Percentiles rank a stretch among this genome's conserved stretches.
Conservation (phyloP, 2,888 invertebrate genomes). For the Drosophila nr. medialis region DNA sequence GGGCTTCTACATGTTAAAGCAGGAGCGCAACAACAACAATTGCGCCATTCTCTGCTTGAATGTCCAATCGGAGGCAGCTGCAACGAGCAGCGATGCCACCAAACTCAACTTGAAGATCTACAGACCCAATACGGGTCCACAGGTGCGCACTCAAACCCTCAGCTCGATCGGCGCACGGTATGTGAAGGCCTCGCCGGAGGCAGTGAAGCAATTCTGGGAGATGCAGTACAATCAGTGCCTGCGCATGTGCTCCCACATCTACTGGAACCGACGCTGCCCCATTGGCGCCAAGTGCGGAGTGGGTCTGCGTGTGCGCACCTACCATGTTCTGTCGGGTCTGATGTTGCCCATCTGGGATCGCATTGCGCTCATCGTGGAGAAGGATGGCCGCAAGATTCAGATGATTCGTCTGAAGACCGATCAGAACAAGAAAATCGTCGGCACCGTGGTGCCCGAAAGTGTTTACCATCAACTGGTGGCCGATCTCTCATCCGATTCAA, state of each 20-base stretch:
- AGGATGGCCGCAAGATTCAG: slow-evolving; percentile 95
- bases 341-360: slow-evolving; percentile 98
- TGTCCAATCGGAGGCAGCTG: neutral
- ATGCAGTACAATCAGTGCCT: slow-evolving; percentile 94
- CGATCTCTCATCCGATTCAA: slow-evolving; percentile 91
- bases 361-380: slow-evolving; percentile 94
- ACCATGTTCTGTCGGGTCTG: slow-evolving; percentile 97
- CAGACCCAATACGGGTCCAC: slow-evolving; percentile 96
- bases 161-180: slow-evolving; percentile 96
- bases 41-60: slow-evolving; percentile 89
- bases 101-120: slow-evolving; percentile 88
- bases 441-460: slow-evolving; percentile 95
- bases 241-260: slow-evolving; percentile 95
- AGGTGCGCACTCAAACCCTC: slow-evolving; percentile 93
- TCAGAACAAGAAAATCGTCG: slow-evolving; percentile 94
- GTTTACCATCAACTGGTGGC: slow-evolving; percentile 92
- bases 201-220: slow-evolving; percentile 95
- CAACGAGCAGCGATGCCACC: slow-evolving; percentile 85
- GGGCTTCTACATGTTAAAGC: slow-evolving; percentile 96
- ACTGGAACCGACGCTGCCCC: slow-evolving; percentile 95
- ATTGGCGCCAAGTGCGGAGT: slow-evolving; percentile 94
- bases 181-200: slow-evolving; percentile 89
- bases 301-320: slow-evolving; percentile 94
- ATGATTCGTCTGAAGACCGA: slow-evolving; percentile 96
- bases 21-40: slow-evolving; percentile 93